Base-by-base conservation (phyloP, 53 echinoderm and acorn worm species). In the Henricia sp. region DNA sequence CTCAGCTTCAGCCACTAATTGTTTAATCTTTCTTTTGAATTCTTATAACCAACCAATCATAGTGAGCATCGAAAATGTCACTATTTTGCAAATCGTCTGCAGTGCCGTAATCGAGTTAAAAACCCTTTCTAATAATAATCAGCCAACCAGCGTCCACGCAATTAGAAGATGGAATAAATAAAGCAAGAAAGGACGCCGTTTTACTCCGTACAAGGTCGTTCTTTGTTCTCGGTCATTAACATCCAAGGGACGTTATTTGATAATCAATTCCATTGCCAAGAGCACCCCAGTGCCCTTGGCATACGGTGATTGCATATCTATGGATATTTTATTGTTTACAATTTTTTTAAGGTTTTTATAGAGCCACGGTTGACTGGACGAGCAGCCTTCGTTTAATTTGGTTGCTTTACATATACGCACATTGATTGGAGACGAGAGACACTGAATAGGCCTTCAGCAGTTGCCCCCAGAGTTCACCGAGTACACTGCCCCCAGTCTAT, bases 191-290 rank as follows among this genome's bases (percentile, higher is more conserved):
- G 32, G 77, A 59, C 30, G 43, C 77, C 42, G 24, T 77, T 77
- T 40, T 6, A n/a, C 17, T 33, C 29, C 26, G 14, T 6, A 48
- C 80, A 80, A 64, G 80, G 80, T 50, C 80, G 48, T 46, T 48
- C 64, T 80, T 80, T 80, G 80, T 80, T 63, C 32, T 19, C 80
- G 80, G 80, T 80, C 80, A 80, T 57, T 80, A 80, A 46, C 80
- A 80, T 64, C 63, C 23, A 32, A 19, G 70, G 70, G 70, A 46
- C 35, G 64, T 80, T 80, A 80, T 80, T 80, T 48, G 51, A 63
- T 80, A 80, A 80, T 80, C 63, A 46, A 64, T 64, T 63, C 64
- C 19, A 59, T 77, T 77, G 27, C 28, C 51, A 48, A 62, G 57
- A 26, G 75, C 40, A 42, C 32, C 72, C 36, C 60, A 46, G 48